Percentiles rank a stretch among this genome's conserved stretches.
These are phyloP conservation scores for Halcyon smyrnensis DNA, from an alignment of 2,797 vertebrate genomes.

Conservation along the genomic window DNA sequence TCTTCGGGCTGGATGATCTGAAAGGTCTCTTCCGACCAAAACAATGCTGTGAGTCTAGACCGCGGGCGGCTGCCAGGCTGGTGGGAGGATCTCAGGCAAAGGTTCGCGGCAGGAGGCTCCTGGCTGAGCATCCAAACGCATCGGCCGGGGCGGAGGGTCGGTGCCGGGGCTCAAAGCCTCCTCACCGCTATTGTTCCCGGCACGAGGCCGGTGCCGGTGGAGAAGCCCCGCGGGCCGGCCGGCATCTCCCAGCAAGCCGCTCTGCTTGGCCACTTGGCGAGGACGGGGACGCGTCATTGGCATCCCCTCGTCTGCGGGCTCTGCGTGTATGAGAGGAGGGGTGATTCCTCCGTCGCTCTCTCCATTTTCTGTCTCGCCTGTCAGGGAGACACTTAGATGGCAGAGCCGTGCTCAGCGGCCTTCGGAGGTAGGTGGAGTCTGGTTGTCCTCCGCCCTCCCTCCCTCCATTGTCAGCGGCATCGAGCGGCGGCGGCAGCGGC, in stretches of 20 bases:
- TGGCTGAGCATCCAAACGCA: not conserved
- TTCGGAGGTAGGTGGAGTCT: conserved; percentile 42
- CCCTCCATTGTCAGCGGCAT: conserved; percentile 42
- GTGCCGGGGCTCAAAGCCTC: not conserved
- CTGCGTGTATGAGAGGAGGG: not conserved
- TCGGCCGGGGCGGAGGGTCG: rapidly evolving
- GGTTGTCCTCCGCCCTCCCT: conserved; percentile 12
- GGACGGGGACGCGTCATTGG: not conserved
- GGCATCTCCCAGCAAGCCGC: not conserved
- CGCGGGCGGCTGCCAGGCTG: rapidly evolving
- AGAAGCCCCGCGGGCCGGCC: not conserved
- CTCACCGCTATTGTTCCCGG: not conserved
- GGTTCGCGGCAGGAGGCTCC: not conserved
- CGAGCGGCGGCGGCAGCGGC: not conserved
- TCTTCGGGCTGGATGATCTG: not conserved
- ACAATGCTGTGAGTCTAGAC: not conserved
- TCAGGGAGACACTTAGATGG: conserved; percentile 50
- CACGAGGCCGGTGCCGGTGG: not conserved
- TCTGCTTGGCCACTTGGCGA: rapidly evolving
- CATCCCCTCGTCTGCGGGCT: not conserved
- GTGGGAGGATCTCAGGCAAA: rapidly evolving
- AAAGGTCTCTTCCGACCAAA: not conserved
- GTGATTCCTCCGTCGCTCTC: not conserved
- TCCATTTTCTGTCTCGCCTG: conserved; percentile 68
- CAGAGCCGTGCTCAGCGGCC: conserved; percentile 29